Evolutionary conservation across 2,888 invertebrate genomes (phyloP), one percentile per base, ranked within the genome.

Genomic region (Ophion slaviceki): DNA sequence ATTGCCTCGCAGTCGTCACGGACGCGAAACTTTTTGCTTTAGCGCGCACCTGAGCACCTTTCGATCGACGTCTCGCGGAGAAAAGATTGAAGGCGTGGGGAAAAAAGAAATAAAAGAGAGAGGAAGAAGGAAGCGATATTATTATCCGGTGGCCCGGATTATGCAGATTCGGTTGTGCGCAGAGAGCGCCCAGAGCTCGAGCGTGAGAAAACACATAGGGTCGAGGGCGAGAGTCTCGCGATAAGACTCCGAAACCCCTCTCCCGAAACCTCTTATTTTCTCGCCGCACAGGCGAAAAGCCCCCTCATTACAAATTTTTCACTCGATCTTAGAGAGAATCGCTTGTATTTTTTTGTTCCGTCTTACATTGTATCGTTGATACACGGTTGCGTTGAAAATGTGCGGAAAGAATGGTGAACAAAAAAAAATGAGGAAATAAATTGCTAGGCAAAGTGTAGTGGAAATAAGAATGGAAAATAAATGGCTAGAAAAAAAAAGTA

Each of bases 201-300:
- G 85, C 85, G 85, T 85, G 85, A 85, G 85, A 79, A 82, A 78
- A 79, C 59, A 40, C 40, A 40, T 40, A 75, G 79, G 79, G 47
- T 82, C 82, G 82, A 85, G 71, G 32, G 40, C 8, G 40, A 40
- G 17, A 66, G 47, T 79, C 62, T 53, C 14, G 40, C 78, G 78
- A 85, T 85, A 82, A 78, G 20, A 53, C 32, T 36, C 64, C 47
- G 62, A 40, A 40, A 40, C 40, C 40, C 40, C 40, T 24, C 45
- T 62, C 59, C 57, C 40, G 40, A 67, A 75, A 64, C 36, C 47
- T 75, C 45, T 47, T 59, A 28, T 66, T 72, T 45, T 40, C 11
- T 28, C 14, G 36, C 53, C 28, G 24, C 76, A 71, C 24, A 28
- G 20, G 36, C 20, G 7, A 10, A 2, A 47, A 24, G 14, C 40